Conservation (phyloP, 2,113 vertebrate species). For the Ovis aries region ARS-UI_Ramb_v3.0 NC_056058.1:3835001-3835500, state of each 20-base stretch:
- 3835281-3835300: not conserved
- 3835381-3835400: not conserved
- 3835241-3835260: not conserved
- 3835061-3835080: not conserved
- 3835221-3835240: not conserved
- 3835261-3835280: not conserved
- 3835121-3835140: not conserved
- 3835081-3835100: not conserved
- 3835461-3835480: not conserved
- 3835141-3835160: not conserved
- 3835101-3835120: not conserved
- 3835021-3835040: not conserved
- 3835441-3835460: not conserved
- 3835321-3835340: not conserved
- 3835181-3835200: not conserved
- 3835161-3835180: not conserved
- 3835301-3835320: not conserved
- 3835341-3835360: not conserved
- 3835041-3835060: not conserved
- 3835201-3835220: not conserved
- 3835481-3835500: not conserved
- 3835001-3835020: not conserved
- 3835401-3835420: not conserved
- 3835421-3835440: not conserved
- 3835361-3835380: not conserved